phyloP scores from a whole-genome alignment of 1,140 invertebrate species.

The Hyles euphorbiae region DNA sequence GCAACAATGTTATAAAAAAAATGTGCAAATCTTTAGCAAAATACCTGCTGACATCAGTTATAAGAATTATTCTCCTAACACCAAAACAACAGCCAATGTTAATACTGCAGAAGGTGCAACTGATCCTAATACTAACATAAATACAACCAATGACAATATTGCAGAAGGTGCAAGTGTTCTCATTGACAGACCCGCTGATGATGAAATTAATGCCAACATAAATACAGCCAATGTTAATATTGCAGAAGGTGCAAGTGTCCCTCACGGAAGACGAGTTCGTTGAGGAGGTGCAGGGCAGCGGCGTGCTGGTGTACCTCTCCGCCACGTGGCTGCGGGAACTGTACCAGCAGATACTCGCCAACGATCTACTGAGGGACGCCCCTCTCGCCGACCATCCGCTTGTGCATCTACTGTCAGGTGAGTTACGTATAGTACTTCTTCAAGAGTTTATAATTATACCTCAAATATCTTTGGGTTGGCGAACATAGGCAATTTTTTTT shows the following conservation, averaged over 20 bases:
- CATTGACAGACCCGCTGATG: no score
- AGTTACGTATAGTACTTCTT: not conserved
- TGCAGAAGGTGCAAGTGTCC: conserved; percentile 77
- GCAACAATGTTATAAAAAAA: no score
- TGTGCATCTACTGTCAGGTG: conserved; percentile 87
- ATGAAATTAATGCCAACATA: no score
- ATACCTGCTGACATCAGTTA: no score
- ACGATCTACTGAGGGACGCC: conserved; percentile 82
- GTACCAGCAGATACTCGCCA: conserved; percentile 89
- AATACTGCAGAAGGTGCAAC: no score
- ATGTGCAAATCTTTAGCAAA: no score
- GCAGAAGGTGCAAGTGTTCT: conserved; percentile 47
- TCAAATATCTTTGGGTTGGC: no score
- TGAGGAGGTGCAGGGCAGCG: conserved; percentile 92
- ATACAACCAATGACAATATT: no score
- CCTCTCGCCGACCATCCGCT: conserved; percentile 75
- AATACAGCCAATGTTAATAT: not conserved
- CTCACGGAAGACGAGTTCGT: conserved; percentile 89
- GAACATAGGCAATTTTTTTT: no score
- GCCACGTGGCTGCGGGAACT: conserved; percentile 93
- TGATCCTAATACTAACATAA: no score
- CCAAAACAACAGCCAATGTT: no score
- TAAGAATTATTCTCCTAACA: no score
- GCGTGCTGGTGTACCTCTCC: conserved; percentile 92
- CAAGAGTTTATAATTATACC: conserved; percentile 5